A percentile compares a stretch with the other conserved stretches of the same genome.
phyloP scores from a whole-genome alignment of 2,113 vertebrate genomes.

The Mormyrus lacerda region DNA sequence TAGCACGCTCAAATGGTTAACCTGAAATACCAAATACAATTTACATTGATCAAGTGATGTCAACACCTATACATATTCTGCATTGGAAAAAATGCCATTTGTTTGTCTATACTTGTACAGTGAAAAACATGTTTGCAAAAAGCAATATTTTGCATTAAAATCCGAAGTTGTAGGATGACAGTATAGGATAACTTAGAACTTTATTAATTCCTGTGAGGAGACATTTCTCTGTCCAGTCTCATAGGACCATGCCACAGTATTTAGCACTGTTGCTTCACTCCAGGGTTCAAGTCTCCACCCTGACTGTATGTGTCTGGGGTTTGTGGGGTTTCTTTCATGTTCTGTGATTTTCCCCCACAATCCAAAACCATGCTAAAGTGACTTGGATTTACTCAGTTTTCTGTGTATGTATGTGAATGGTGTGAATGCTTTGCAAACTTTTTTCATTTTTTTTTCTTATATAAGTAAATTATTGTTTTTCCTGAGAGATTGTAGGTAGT shows the following conservation, averaged over 20 bases:
- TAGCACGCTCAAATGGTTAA: conserved; percentile 24
- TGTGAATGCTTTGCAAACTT: neutral
- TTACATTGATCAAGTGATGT: conserved; percentile 21
- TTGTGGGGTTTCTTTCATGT: neutral
- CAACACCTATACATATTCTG: neutral
- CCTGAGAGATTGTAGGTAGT: neutral
- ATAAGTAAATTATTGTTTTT: neutral
- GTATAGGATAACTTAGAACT: neutral
- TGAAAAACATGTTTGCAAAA: neutral
- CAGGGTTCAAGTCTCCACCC: neutral
- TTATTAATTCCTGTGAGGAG: neutral
- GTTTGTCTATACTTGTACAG: neutral
- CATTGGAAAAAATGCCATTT: neutral
- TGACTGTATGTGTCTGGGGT: neutral
- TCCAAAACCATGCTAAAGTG: neutral
- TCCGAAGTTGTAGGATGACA: neutral
- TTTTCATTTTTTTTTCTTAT: neutral
- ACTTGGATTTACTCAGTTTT: neutral
- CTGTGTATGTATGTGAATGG: conserved; percentile 8
- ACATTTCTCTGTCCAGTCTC: neutral
- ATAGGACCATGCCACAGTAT: neutral
- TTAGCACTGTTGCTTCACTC: neutral
- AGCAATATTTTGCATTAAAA: neutral
- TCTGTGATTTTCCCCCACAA: neutral
- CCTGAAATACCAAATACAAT: conserved; percentile 21